phyloP scores from a whole-genome alignment of 2,888 invertebrate species.

The Torymus texanus region DNA sequence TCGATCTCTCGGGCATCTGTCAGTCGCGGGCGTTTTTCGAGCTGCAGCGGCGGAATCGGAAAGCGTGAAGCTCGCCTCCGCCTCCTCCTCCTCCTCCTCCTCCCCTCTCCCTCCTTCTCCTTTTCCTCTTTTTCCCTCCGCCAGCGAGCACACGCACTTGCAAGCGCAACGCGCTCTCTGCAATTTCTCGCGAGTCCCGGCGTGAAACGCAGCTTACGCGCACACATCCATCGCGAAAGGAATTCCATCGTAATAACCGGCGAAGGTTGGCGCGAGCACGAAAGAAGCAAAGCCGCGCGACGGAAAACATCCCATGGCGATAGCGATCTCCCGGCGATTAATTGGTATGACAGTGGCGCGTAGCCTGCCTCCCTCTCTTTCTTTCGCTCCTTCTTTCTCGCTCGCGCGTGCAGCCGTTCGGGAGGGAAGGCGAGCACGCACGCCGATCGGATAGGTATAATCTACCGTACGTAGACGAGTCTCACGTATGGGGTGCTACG shows the following conservation, averaged over 20 bases:
- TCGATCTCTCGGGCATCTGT: slow-evolving; percentile 29
- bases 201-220: not conserved
- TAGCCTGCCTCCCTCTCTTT: slow-evolving; percentile 56
- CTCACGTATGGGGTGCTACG: slow-evolving; percentile 64
- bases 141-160: not conserved
- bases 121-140: slow-evolving; percentile 4
- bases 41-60: slow-evolving; percentile 36
- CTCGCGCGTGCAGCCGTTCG: slow-evolving; percentile 56
- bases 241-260: slow-evolving; percentile 43
- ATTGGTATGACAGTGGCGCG: slow-evolving; percentile 73
- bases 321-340: slow-evolving; percentile 71
- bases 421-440: slow-evolving; percentile 60
- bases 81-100: slow-evolving; percentile 18
- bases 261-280: slow-evolving; percentile 32
- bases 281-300: slow-evolving; percentile 59
- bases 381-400: slow-evolving; percentile 6
- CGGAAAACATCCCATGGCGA: slow-evolving; percentile 67
- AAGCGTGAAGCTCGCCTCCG: slow-evolving; percentile 43
- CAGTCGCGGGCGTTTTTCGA: slow-evolving; percentile 26
- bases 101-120: not conserved
- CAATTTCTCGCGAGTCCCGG: not conserved
- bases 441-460: slow-evolving; percentile 60
- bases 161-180: not conserved
- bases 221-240: slow-evolving; percentile 1
- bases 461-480: slow-evolving; percentile 60